A percentile compares a stretch with the other conserved stretches of the same genome.
These are phyloP conservation scores for Globia sparganii DNA, from an alignment of 2,888 invertebrate species.

Conservation along the genomic window DNA sequence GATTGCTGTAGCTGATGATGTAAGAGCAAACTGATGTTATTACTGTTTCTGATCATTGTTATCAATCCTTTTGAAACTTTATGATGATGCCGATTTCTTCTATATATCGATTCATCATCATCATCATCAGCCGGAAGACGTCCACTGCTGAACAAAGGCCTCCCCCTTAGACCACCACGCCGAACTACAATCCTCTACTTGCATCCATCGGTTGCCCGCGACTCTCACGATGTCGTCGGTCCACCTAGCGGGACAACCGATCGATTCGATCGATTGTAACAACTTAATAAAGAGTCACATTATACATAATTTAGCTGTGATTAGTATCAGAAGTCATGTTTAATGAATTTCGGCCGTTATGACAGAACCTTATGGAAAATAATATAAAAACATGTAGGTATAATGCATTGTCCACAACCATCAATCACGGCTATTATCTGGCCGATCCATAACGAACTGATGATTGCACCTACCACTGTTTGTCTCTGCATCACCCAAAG, in stretches of 20 bases:
- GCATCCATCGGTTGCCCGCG: too few relatives aligned
- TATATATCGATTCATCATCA: too few relatives aligned
- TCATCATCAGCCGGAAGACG: too few relatives aligned
- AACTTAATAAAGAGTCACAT: not conserved
- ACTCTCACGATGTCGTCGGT: too few relatives aligned
- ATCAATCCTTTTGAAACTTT: not conserved
- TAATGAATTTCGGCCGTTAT: not conserved
- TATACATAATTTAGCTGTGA: not conserved
- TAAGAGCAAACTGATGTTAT: not conserved
- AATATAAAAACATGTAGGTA: slow-evolving; percentile 9
- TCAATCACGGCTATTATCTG: slow-evolving; percentile 49
- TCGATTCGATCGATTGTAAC: not conserved
- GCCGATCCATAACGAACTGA: slow-evolving; percentile 20
- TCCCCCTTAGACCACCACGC: too few relatives aligned
- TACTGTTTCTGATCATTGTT: not conserved
- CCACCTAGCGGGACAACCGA: too few relatives aligned
- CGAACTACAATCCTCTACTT: too few relatives aligned
- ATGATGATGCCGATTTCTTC: not conserved
- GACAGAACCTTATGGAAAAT: slow-evolving; percentile 6
- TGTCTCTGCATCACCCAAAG: too few relatives aligned
- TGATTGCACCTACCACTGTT: too few relatives aligned
- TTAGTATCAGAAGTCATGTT: not conserved
- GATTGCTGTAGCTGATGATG: not conserved
- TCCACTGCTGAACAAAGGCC: too few relatives aligned
- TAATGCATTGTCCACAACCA: slow-evolving; percentile 28